phyloP scores from a whole-genome alignment of 2,888 invertebrate genomes.

The Agriopis leucophaearia region DNA sequence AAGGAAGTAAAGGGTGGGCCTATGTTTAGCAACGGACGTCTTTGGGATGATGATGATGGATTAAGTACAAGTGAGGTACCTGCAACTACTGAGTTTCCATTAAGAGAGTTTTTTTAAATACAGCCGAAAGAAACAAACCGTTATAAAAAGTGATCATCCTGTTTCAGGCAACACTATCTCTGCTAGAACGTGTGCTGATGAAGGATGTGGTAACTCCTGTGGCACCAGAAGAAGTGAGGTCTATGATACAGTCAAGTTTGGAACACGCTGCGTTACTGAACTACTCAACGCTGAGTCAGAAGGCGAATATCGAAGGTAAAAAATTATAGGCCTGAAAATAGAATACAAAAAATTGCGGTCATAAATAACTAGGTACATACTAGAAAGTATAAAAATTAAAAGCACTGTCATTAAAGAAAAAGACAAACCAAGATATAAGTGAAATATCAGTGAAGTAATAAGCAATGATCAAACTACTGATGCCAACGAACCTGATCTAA shows the following conservation, averaged over 20 bases:
- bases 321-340: not conserved
- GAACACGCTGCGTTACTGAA: constrained; percentile 99
- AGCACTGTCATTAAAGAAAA: too few species aligned
- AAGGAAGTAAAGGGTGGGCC: too few species aligned
- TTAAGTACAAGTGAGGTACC: too few species aligned
- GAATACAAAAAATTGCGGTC: too few species aligned
- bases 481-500: not conserved
- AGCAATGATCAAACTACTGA: too few species aligned
- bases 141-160: not conserved
- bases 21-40: too few species aligned
- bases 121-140: not conserved
- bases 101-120: not conserved
- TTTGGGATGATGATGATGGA: too few species aligned
- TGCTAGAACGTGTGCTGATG: constrained; percentile 98
- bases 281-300: constrained; percentile 97
- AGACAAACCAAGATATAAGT: too few species aligned
- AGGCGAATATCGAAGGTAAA: constrained; percentile 98
- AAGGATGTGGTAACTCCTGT: constrained; percentile 99
- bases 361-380: too few species aligned
- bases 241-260: constrained; percentile 98
- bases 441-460: too few species aligned
- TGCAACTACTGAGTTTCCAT: too few species aligned
- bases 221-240: constrained; percentile 97
- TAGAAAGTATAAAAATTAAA: too few species aligned
- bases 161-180: constrained; percentile 94